Base-by-base conservation (phyloP, 2,888 invertebrate species). In the Dasysyrphus tricinctus region DNA sequence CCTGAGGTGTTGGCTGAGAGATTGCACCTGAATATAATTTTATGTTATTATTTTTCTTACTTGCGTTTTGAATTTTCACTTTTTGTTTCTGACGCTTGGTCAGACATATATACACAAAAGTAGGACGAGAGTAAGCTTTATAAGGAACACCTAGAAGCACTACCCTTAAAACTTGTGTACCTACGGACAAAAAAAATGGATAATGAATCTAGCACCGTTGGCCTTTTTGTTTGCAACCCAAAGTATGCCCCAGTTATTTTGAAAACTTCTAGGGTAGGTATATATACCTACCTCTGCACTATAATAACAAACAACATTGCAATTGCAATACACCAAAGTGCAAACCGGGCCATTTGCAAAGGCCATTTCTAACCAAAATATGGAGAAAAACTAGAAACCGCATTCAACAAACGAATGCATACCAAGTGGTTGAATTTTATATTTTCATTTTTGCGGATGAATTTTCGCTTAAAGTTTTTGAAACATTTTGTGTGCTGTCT, bases 341-440 rank as follows among this genome's bases (percentile, higher is more conserved):
- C 44, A 51, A 67, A 67, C 42, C 44, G 51, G 72, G 65, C 63
- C 51, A 67, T 76, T 84, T 76, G 57, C 76, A 80, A 80, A 84
- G 75, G 54, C 57, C 34, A 79, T 72, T 79, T 70, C 49, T 67
- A 75, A 79, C 75, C 65, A 51, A 79, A 83, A 78, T 78, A 47
- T 79, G 67, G 72, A n/a, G n/a, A 67, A 44, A 61, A 70, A 49
- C 79, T 75, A 67, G 54, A 75, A 72, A 72, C 80, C 75, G 47
- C 65, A 84, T 80, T 61, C 51, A 72, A 70, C 80, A 84, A 80
- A 76, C 65, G 75, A 76, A 84, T 76, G 79, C 84, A 80, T 84
- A 76, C 65, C 80, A 76, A 84, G 80, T 75, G 79, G 49, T 70
- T 79, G 24, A 39, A 14, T 61, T 39, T 44, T 32, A n/a, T n/a